These are phyloP conservation scores for Eupithecia inturbata DNA, from an alignment of 2,888 invertebrate species.

Conservation along the genomic window DNA sequence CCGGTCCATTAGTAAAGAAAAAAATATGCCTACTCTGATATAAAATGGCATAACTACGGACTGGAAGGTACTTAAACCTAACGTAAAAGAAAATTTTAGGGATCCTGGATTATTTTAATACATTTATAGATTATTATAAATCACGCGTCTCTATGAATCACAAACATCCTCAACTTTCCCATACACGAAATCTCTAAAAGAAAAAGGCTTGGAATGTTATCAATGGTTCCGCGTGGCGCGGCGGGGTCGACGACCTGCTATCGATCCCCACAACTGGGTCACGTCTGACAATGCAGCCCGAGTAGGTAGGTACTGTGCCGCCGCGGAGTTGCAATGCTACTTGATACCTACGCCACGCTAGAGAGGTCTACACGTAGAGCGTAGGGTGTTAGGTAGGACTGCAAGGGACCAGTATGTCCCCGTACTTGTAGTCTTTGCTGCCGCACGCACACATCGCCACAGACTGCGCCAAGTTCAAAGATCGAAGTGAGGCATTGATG, in stretches of 20 bases:
- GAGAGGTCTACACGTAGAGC: too few relatives aligned
- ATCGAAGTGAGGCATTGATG: too few relatives aligned
- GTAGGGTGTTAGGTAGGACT: too few relatives aligned
- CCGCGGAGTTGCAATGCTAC: background rate
- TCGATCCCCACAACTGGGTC: conserved; percentile 38
- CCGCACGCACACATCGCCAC: too few relatives aligned
- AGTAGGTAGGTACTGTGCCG: background rate
- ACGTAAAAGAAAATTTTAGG: background rate
- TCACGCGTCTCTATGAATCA: background rate
- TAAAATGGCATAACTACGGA: too few relatives aligned
- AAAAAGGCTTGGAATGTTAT: background rate
- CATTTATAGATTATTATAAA: background rate
- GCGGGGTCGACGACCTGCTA: conserved; percentile 30
- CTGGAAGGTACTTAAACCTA: background rate
- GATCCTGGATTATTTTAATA: background rate
- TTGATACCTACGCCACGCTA: background rate
- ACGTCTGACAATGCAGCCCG: conserved; percentile 31
- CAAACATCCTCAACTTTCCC: background rate
- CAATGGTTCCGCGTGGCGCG: conserved; percentile 4
- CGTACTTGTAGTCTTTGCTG: too few relatives aligned
- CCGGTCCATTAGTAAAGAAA: too few relatives aligned
- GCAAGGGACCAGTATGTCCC: too few relatives aligned
- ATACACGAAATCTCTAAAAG: background rate
- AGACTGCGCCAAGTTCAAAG: too few relatives aligned
- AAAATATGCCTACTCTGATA: too few relatives aligned